Conservation (phyloP, 2,888 invertebrate species). For the Pollenia amentaria region DNA sequence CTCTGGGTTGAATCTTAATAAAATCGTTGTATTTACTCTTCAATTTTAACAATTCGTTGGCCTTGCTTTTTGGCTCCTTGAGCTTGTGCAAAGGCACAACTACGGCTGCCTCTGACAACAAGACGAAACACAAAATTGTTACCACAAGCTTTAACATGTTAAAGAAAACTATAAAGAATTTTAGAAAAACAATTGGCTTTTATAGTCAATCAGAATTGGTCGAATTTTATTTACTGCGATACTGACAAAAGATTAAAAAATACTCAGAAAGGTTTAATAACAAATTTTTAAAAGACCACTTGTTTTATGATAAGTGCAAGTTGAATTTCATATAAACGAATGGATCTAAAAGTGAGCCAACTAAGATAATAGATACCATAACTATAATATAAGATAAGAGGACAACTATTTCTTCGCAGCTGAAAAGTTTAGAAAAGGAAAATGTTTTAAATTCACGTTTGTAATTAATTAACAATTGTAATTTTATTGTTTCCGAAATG, state of each 20-base stretch:
- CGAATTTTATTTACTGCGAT: background rate
- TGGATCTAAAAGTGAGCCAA: too few species aligned
- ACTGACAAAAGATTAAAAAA: background rate
- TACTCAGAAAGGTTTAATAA: background rate
- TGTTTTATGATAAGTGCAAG: background rate
- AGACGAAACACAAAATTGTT: constrained; percentile 83
- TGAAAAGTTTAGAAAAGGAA: too few species aligned
- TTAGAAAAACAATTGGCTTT: background rate
- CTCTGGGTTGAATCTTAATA: background rate
- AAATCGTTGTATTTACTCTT: constrained; percentile 39
- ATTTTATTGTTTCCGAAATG: too few species aligned
- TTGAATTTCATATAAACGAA: background rate
- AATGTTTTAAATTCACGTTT: too few species aligned
- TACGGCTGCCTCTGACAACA: constrained; percentile 67
- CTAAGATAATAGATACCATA: too few species aligned
- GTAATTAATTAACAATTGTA: too few species aligned
- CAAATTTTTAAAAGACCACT: constrained; percentile 2
- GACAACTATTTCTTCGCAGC: too few species aligned
- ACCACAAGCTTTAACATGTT: constrained; percentile 64
- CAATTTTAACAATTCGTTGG: constrained; percentile 53
- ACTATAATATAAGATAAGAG: too few species aligned
- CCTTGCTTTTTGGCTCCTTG: constrained; percentile 56
- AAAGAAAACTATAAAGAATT: constrained; percentile 22
- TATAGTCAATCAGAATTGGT: constrained; percentile 27
- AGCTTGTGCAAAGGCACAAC: constrained; percentile 60